A percentile compares a stretch with the other conserved stretches of the same genome.
These are phyloP conservation scores for Corapipo altera DNA, from an alignment of 2,113 vertebrate genomes.

Conservation along the genomic window DNA sequence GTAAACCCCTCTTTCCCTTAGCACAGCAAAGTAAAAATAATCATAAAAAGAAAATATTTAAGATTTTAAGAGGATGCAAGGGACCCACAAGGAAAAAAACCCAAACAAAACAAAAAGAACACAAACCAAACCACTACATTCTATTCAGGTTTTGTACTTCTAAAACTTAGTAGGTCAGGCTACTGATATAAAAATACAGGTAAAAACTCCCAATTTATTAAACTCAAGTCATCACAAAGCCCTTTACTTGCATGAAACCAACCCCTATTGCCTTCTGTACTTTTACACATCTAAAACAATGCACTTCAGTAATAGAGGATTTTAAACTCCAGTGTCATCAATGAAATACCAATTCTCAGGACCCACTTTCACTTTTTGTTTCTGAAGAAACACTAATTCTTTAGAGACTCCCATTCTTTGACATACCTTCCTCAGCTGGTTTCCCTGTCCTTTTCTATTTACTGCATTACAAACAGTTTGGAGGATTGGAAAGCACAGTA, in stretches of 20 bases:
- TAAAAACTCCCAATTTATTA: not conserved
- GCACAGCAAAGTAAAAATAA: not conserved
- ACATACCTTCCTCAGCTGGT: not conserved
- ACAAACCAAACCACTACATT: not conserved
- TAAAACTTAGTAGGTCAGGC: not conserved
- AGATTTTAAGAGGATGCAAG: not conserved
- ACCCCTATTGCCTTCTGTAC: not conserved
- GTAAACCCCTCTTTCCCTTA: not conserved
- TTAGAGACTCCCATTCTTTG: not conserved
- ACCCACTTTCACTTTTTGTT: not conserved
- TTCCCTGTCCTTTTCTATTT: not conserved
- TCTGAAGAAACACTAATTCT: not conserved
- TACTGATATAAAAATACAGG: fast-evolving
- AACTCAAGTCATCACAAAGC: not conserved
- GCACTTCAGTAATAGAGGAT: not conserved
- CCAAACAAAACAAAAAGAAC: not conserved
- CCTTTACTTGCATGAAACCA: not conserved
- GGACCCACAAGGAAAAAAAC: fast-evolving
- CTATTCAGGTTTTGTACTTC: not conserved
- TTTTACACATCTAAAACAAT: not conserved
- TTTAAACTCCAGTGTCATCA: not conserved
- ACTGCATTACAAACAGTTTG: conserved; percentile 29
- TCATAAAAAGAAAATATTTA: not conserved
- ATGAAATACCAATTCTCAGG: not conserved
- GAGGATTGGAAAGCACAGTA: conserved; percentile 35